phyloP scores from a whole-genome alignment of 2,113 vertebrate species.

The Macrotis lagotis region DNA sequence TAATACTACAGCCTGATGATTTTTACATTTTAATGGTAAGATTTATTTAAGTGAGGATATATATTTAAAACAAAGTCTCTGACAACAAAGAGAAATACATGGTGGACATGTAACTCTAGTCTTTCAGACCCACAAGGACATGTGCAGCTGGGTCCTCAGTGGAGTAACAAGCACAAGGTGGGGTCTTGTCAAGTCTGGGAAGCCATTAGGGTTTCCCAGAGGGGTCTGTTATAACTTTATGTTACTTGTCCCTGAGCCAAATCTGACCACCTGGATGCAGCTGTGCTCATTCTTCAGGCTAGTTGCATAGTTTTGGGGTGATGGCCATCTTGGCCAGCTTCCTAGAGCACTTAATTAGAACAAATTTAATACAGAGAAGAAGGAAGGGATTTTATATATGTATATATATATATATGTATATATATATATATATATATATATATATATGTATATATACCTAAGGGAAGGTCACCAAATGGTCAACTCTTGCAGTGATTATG shows the following conservation, averaged over 20 bases:
- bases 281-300: background rate
- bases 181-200: background rate
- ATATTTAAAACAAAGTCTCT: background rate
- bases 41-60: background rate
- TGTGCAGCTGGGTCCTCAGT: background rate
- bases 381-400: background rate
- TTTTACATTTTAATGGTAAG: background rate
- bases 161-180: background rate
- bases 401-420: too few species aligned
- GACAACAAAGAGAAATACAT: background rate
- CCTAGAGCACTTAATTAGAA: background rate
- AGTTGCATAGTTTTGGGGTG: background rate
- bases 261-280: background rate
- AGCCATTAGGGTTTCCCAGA: background rate
- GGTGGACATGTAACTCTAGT: background rate
- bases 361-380: background rate
- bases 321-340: background rate
- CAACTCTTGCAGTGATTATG: background rate
- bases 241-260: background rate
- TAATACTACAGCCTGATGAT: background rate
- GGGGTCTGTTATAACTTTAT: background rate
- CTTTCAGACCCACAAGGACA: background rate
- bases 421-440: too few species aligned
- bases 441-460: too few species aligned
- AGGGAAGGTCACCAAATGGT: constrained; percentile 1